Evolutionary conservation across 1,140 invertebrate genomes (phyloP).

Genomic region (Diorhabda sublineata): DNA sequence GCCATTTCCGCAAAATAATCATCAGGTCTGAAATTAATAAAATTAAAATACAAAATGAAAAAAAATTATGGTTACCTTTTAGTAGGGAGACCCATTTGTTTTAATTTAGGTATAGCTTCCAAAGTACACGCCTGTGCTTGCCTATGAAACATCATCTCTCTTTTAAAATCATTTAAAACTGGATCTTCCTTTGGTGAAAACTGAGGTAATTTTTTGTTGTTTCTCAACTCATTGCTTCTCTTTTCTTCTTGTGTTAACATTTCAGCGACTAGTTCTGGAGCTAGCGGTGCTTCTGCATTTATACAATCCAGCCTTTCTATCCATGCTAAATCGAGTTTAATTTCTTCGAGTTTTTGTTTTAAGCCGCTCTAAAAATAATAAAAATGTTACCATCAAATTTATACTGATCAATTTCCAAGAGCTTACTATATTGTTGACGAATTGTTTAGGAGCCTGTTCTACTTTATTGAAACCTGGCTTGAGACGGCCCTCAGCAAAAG

Average conservation of each 20-base stretch:
- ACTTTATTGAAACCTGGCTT: slow-evolving; percentile 80
- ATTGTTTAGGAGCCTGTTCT: slow-evolving; percentile 54
- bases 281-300: slow-evolving; percentile 69
- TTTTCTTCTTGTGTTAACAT: slow-evolving; percentile 65
- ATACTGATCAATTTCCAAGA: neutral
- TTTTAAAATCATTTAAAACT: slow-evolving; percentile 88
- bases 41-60: slow-evolving; percentile 1
- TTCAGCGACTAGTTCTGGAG: slow-evolving; percentile 74
- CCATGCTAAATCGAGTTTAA: slow-evolving; percentile 76
- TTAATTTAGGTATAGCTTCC: slow-evolving; percentile 70
- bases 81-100: slow-evolving; percentile 71
- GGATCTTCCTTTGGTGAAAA: slow-evolving; percentile 67
- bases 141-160: slow-evolving; percentile 86
- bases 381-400: slow-evolving; percentile 5
- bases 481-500: slow-evolving; percentile 72
- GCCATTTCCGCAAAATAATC: slow-evolving; percentile 99
- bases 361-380: slow-evolving; percentile 55
- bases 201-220: slow-evolving; percentile 63
- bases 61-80: slow-evolving; percentile 51
- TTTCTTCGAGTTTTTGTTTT: slow-evolving; percentile 66
- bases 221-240: slow-evolving; percentile 61
- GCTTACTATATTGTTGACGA: slow-evolving; percentile 62
- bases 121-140: slow-evolving; percentile 87
- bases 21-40: slow-evolving; percentile 60
- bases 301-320: slow-evolving; percentile 78